Evolutionary conservation across 2,113 vertebrate species (phyloP), one percentile per base, ranked within the genome.

Genomic region (Holacanthus passer): DNA sequence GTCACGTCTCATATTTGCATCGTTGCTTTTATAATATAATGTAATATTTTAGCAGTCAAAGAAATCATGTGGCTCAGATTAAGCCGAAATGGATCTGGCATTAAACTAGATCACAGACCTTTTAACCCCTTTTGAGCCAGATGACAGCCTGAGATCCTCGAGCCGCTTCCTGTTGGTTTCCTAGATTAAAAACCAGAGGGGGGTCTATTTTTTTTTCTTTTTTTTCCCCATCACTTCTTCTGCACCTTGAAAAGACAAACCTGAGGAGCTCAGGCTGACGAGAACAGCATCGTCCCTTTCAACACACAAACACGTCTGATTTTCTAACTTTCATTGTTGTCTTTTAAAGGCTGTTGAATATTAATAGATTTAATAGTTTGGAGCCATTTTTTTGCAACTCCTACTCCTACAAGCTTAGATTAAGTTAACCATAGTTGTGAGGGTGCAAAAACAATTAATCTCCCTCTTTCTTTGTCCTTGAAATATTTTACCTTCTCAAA

Each of bases 91-190:
- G 10, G 39, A 11, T 63, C 31, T 67, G 59, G 35, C 31, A 73
- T 53, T 16, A 20, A 31, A 56, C 0, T 24, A 35, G 11, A 55
- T 76, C 59, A 1, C 60, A 64, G 70, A 71, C 47, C 55, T 79
- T 79, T 76, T 72, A 56, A 82, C 37, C 41, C 20, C 32, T 74
- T 41, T 35, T 69, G 41, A 81, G 48, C 63, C 77, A 64, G 31
- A 71, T 75, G 19, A 41, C 70, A 78, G 53, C 59, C 16, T 56
- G 55, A 70, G 22, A 76, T 79, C 60, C 14, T 77, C 4, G 5
- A 68, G 50, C 41, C 47, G 58, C 22, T 53, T 81, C 59, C 77
- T 70, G 55, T 63, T 75, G 68, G 50, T 71, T 45, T 39, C 58
- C 1, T 53, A 2, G 45, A 71, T 74, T 62, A 50, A 77, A 79